A percentile compares a stretch with the other conserved stretches of the same genome.
Evolutionary conservation across 37 sponge, comb jelly and placozoan genomes (phyloP).

Genomic region (Chondrilla cf. caribensis): DNA sequence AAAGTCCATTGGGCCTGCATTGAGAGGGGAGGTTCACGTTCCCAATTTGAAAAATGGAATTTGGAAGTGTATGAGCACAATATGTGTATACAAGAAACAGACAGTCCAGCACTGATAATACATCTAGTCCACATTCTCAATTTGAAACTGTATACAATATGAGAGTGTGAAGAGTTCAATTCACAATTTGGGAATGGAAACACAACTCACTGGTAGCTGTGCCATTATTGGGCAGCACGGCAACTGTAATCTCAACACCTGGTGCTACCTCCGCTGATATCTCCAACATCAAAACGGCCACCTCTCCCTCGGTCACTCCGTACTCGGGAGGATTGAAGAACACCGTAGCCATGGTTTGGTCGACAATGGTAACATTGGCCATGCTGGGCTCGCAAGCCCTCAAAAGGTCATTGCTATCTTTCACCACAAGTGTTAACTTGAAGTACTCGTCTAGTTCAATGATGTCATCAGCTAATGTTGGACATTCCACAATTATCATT

Average conservation of each 20-base stretch:
- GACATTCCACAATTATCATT: not conserved
- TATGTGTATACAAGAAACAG: too few species aligned
- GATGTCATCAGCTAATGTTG: not conserved
- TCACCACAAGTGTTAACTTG: not conserved
- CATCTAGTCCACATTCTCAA: too few species aligned
- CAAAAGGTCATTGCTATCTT: not conserved
- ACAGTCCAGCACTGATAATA: too few species aligned
- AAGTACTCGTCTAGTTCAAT: not conserved
- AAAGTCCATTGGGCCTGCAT: not conserved
- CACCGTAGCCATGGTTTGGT: not conserved
- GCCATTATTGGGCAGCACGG: not conserved
- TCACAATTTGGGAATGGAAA: not conserved
- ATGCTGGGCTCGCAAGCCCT: not conserved
- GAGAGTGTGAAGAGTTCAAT: too few species aligned
- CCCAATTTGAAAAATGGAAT: too few species aligned
- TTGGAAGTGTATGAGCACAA: too few species aligned
- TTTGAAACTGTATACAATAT: too few species aligned
- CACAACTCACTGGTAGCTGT: slow-evolving; percentile 1
- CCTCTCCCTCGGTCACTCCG: not conserved
- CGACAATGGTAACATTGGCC: slow-evolving; percentile 8
- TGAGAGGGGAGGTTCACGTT: too few species aligned
- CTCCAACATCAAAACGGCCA: not conserved
- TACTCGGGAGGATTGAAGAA: slow-evolving; percentile 1
- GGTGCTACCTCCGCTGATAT: not conserved
- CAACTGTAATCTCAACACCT: not conserved